Evolutionary conservation across 2,113 vertebrate species (phyloP).

Genomic region (Pithys albifrons): DNA sequence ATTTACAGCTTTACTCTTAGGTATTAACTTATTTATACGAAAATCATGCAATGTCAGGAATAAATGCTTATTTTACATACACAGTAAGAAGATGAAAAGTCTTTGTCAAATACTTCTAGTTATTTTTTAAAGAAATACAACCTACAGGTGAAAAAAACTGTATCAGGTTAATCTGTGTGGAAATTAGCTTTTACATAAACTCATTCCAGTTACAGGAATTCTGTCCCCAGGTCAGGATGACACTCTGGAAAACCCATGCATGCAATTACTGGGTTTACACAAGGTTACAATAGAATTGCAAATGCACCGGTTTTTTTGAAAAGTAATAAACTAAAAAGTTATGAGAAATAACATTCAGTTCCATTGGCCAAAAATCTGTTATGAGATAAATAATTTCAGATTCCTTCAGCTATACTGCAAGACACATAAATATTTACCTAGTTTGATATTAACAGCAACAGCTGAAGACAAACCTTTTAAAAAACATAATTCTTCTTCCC

Average conservation of each 20-base stretch:
- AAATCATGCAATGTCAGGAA: background rate
- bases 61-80: background rate
- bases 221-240: fast-evolving
- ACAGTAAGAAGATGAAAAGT: background rate
- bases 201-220: background rate
- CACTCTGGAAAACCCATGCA: background rate
- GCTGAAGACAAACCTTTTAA: background rate
- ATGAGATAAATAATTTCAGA: background rate
- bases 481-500: background rate
- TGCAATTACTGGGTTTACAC: background rate
- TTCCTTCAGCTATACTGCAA: background rate
- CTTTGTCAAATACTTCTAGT: background rate
- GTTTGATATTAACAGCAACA: background rate
- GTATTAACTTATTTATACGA: background rate
- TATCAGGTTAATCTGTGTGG: background rate
- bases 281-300: background rate
- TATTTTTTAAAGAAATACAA: background rate
- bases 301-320: background rate
- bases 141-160: background rate
- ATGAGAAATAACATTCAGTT: background rate
- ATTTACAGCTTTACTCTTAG: background rate
- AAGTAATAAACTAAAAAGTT: background rate
- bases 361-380: background rate
- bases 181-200: background rate
- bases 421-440: background rate